Base-by-base conservation (phyloP, 2,888 invertebrate species). In the Trichacis sp. region DNA sequence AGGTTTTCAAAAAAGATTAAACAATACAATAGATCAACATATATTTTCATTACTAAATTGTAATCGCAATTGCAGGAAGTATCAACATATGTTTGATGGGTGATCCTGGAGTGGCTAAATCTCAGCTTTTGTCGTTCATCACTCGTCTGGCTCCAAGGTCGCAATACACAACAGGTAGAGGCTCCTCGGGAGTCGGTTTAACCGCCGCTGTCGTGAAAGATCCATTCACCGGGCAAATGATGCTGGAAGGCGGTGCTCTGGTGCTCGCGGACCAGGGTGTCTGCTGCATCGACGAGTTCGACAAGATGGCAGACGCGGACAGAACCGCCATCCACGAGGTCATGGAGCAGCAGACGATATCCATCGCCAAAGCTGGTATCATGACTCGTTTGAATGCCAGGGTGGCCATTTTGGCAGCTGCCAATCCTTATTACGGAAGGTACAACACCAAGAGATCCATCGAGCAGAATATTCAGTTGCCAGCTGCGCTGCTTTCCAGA, bases 41-140 rank as follows among this genome's bases (percentile, higher is more conserved):
- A n/a, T n/a, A 24, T 24, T 24, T 8, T 24, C 24, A 24, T 24
- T n/a, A n/a, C n/a, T n/a, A n/a, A n/a, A n/a, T n/a, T n/a, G n/a
- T 18, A 18, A 36, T 45, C 9, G 9, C 6, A 17, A 49, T 69
- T 46, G 4, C 49, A 86, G 94, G 95, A 62, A 95, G 92, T 81
- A 97, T 99, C 71, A 99, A 99, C 85, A 95, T 99, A 70, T 97
- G 98, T 78, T 86, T 99, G 76, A 99, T 99, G 98, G 99, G 99
- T 40, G 99, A 99, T 88, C 99, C 99, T 18, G 99, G 99, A 77
- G 99, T 99, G 57, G 99, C 99, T 55, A 99, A 99, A 87, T 97
- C 97, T 0, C 99, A 99, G 86, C 87, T 99, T 60, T 88, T 99
- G 48, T 91, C 92, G 58, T 99, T 97, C 86, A 97, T 99, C 63